Evolutionary conservation across 2,888 invertebrate species (phyloP).

Genomic region (Plagiodera versicolora): DNA sequence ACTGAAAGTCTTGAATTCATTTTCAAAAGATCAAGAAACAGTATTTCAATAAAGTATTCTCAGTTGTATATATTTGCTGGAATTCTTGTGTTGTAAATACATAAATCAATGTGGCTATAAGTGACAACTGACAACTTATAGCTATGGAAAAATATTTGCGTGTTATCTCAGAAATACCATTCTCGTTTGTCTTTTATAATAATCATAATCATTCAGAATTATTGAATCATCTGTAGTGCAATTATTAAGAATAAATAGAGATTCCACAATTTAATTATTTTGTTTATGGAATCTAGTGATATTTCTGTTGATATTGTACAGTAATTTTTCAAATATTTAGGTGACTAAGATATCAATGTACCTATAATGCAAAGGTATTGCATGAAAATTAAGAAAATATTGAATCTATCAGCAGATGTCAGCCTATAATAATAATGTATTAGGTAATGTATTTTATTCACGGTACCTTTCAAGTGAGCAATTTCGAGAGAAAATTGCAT

Average conservation of each 20-base stretch:
- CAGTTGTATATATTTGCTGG: no score
- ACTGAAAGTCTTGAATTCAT: no score
- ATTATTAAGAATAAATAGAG: constrained; percentile 33
- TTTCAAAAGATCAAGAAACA: no score
- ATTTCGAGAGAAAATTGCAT: constrained; percentile 8
- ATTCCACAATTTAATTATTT: constrained; percentile 11
- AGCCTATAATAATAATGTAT: not conserved
- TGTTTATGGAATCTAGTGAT: constrained; percentile 36
- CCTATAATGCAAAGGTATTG: constrained; percentile 35
- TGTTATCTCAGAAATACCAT: not conserved
- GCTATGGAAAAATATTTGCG: no score
- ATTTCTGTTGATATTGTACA: constrained; percentile 48
- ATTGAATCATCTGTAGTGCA: constrained; percentile 31
- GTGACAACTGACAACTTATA: no score
- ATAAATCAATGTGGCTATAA: no score
- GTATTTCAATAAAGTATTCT: no score
- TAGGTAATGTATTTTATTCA: not conserved
- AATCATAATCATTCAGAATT: constrained; percentile 31
- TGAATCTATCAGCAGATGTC: constrained; percentile 3
- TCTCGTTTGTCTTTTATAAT: not conserved
- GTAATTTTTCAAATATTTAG: constrained; percentile 48
- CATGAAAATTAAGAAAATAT: not conserved
- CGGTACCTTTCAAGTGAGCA: constrained; percentile 13
- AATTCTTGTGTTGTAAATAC: no score
- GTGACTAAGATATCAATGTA: constrained; percentile 48